Evolutionary conservation across 2,888 invertebrate species (phyloP).

Genomic region (Andrena chrysosceles): DNA sequence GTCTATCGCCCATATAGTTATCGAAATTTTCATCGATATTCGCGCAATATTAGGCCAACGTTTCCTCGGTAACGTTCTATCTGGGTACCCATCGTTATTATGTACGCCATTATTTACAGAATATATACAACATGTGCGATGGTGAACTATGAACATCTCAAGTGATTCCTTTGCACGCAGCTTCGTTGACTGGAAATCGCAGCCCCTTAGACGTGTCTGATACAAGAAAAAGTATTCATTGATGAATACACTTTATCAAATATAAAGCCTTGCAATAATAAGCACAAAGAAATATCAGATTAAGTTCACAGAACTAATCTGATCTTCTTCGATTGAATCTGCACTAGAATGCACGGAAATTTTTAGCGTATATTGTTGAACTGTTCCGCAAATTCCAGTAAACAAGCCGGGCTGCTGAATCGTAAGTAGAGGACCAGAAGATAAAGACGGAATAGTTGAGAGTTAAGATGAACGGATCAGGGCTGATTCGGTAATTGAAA

Average conservation of each 20-base stretch:
- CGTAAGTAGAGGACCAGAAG: slow-evolving; percentile 13
- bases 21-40: slow-evolving; percentile 6
- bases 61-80: slow-evolving; percentile 15
- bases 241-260: background rate
- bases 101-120: slow-evolving; percentile 38
- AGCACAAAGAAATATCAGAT: no score
- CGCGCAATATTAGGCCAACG: slow-evolving; percentile 20
- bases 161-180: background rate
- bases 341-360: no score
- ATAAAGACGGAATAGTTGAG: slow-evolving; percentile 29
- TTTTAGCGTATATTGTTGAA: background rate
- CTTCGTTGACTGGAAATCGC: slow-evolving; percentile 12
- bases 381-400: slow-evolving; percentile 5
- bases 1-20: slow-evolving; percentile 29
- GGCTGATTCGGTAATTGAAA: background rate
- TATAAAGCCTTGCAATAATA: background rate
- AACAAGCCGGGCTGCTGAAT: background rate
- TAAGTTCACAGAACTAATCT: no score
- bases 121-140: slow-evolving; percentile 42
- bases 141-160: slow-evolving; percentile 8
- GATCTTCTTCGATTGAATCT: no score
- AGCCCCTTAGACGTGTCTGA: background rate
- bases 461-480: background rate
- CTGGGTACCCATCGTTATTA: slow-evolving; percentile 26
- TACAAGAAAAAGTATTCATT: background rate